phyloP scores from a whole-genome alignment of 2,113 vertebrate genomes.

The Hepsetus odoe region DNA sequence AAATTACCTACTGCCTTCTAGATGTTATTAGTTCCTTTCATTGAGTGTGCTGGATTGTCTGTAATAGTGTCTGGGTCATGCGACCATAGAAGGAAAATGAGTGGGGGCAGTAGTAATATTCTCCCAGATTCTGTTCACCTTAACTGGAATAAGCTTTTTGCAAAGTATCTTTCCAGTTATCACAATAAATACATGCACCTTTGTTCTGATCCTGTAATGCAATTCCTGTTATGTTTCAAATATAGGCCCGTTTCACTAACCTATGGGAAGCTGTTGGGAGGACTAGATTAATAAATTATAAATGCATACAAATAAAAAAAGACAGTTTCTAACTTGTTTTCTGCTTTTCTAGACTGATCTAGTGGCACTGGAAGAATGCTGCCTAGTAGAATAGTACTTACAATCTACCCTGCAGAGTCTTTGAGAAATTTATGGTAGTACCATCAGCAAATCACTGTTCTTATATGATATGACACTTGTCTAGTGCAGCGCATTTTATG shows the following conservation, averaged over 20 bases:
- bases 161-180: too few relatives aligned
- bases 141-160: too few relatives aligned
- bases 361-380: too few relatives aligned
- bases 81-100: neutral
- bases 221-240: neutral
- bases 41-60: neutral
- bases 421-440: slow-evolving; percentile 60
- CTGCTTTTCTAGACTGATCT: too few relatives aligned
- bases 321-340: too few relatives aligned
- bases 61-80: neutral
- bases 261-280: neutral
- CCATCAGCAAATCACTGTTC: slow-evolving; percentile 66
- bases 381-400: too few relatives aligned
- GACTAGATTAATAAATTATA: neutral
- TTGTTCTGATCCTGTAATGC: neutral
- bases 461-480: slow-evolving; percentile 68
- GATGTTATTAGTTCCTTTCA: slow-evolving; percentile 16
- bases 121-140: too few relatives aligned
- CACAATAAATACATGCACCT: too few relatives aligned
- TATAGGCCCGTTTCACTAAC: neutral
- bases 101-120: neutral
- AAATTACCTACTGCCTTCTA: slow-evolving; percentile 4
- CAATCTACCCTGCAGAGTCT: slow-evolving; percentile 13
- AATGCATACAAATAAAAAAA: too few relatives aligned
- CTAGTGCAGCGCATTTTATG: slow-evolving; percentile 57